Evolutionary conservation across 2,113 vertebrate genomes (phyloP), one percentile per base, ranked within the genome.

Genomic region (Gallinago jamesoni): DNA sequence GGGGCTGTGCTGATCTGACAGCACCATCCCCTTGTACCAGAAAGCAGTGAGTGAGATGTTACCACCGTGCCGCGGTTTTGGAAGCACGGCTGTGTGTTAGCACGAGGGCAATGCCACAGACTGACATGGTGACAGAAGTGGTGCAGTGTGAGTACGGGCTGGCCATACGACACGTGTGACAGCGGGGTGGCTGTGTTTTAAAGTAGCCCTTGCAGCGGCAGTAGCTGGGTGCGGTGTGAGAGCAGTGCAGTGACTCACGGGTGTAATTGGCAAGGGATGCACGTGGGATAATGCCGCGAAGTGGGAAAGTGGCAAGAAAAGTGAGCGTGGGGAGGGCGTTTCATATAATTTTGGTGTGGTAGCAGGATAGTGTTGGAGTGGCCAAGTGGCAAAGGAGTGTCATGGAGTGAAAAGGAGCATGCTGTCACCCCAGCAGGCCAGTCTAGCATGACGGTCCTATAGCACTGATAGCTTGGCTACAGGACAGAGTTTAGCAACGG

Each of bases 21-120:
- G 76, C 86, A 59, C 33, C 52, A 55, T 93, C 68, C 85, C 1
- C 0, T 41, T 60, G 59, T 35, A 83, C 16, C 75, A 70, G 76
- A 43, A 78, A 79, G 72, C 83, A 84, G 79, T 2, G 37, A 81
- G 72, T 33, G 82, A 70, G 87, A 25, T 37, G 52, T 75, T 74
- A 24, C 27, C 62, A 28, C 59, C 7, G 2, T 45, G 79, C 64
- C 0, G 9, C 39, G 43, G 31, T 48, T 89, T 41, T 22, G 82
- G 92, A 69, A 70, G 85, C 59, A 10, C 0, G 0, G 76, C 55
- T 31, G 27, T 56, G 57, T 73, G 59, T 60, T 81, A 78, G 83
- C 31, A 41, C 0, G 5, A 84, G 69, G 31, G 62, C 74, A 69
- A 31, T 0, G 0, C 27, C 35, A 22, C 59, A 22, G 56, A 20